These are phyloP conservation scores for Piscicola geometra DNA, from an alignment of 2,888 invertebrate species.

Conservation along the genomic window DNA sequence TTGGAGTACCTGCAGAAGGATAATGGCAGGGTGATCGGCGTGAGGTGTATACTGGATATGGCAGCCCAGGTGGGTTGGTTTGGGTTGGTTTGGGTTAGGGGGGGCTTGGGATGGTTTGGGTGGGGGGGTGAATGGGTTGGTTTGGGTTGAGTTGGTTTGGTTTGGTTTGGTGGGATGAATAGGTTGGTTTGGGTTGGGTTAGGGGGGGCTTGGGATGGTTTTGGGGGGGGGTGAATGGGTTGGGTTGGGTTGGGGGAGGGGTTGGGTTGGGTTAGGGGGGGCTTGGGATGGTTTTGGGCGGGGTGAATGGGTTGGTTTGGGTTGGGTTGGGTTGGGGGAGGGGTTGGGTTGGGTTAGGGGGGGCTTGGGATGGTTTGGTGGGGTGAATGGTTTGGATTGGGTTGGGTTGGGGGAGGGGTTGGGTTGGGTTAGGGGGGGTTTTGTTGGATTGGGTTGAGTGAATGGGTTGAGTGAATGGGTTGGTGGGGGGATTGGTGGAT, in stretches of 20 bases:
- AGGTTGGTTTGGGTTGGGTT: not conserved
- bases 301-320: not conserved
- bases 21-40: conserved; percentile 78
- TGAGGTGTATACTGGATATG: conserved; percentile 76
- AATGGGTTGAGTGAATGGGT: no score
- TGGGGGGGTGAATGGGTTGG: not conserved
- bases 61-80: conserved; percentile 74
- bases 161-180: not conserved
- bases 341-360: no score
- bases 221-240: not conserved
- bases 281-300: not conserved
- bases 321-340: no score
- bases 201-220: not conserved
- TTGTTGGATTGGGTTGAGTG: no score
- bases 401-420: not conserved
- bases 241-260: not conserved
- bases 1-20: conserved; percentile 81
- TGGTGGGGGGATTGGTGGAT: no score
- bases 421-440: no score
- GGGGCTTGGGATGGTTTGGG: not conserved
- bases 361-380: no score
- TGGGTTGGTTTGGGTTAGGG: not conserved
- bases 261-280: no score
- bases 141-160: not conserved
- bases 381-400: no score